Evolutionary conservation across 2,888 invertebrate genomes (phyloP), one percentile per base, ranked within the genome.

Genomic region (Podotricha telesiphe): DNA sequence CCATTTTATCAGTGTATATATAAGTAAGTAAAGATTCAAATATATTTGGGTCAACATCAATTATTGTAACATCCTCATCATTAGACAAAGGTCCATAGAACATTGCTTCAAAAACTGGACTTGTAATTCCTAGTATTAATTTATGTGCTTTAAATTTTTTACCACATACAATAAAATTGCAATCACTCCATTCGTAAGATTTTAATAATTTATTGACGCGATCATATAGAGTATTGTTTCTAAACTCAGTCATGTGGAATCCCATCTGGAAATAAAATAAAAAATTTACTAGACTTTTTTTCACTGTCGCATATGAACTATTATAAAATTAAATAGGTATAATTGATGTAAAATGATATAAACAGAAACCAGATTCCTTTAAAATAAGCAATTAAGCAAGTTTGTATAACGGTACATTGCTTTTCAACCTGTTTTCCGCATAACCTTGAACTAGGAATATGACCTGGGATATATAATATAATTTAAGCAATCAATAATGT

Each of bases 91-190:
- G 93, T 0, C 95, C 95, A 84, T 94, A 95, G 73, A 95, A 93
- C 95, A 95, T 95, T 34, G 94, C 95, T 84, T 95, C 95, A 87
- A 95, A 95, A 45, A 95, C 95, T 8, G 95, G 95, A 80, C 95
- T 95, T 76, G 94, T 94, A 69, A 94, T 94, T n/a, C 95, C 94
- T 75, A 95, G 80, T 73, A 95, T 93, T 68, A 95, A 83, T 84
- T 94, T 94, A 79, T 95, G 95, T 56, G 94, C 95, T 79, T 89
- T 89, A 65, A 95, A 89, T 75, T 86, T 86, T 79, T 87, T 87
- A 47, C 89, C 91, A 70, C 88, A 87, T 47, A 95, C 93, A 71
- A 87, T 84, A 78, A 95, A 95, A 68, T 87, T 90, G 78, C 95
- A 95, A 79, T 95, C 95, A 77, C 94, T 94, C 93, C 93, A 94